Base-by-base conservation (phyloP, 2,888 invertebrate species). In the Pristionchus exspectatus region DNA sequence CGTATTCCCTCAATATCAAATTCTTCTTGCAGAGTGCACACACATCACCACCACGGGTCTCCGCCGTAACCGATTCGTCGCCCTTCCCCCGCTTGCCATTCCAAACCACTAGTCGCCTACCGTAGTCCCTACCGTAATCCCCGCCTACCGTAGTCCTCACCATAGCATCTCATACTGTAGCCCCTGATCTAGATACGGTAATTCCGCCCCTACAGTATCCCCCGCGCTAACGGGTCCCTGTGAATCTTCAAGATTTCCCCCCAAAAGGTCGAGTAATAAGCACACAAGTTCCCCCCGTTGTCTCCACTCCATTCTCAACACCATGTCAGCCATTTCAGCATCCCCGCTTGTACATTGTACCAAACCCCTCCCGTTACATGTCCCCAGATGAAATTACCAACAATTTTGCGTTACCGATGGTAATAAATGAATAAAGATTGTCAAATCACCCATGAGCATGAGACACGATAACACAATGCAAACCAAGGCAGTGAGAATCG, bases 291-390 rank as follows among this genome's bases (percentile, higher is more conserved):
- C 18, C 33, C n/a, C 72, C 72, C 72, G 72, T 33, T 72, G 30
- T 33, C 72, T 18, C 72, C 30, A 30, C 69, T 24, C 14, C 14
- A 72, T 30, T 33, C 63, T 24, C 14, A 33, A 0, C 72, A 72
- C 72, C 72, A 72, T 72, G 72, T 72, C 72, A 72, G 63, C 72
- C 72, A 72, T 72, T 30, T 72, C 72, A 72, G n/a, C 63, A 59
- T 16, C 59, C 59, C 59, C n/a, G 12, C 9, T 21, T 63, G 63
- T 63, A 63, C 63, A 63, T 63, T 63, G 63, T 63, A 63, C 63
- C n/a, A 63, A 16, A 4, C 30, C 66, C 66, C 7, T 1, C n/a
- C n/a, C 30, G 30, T 72, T 72, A 72, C 72, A 72, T 72, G 72
- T 72, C 30, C 72, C 63, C 44, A 50, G 24, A n/a, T 63, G 63